A percentile compares a stretch with the other conserved stretches of the same genome.
Conservation (phyloP, 2,888 invertebrate genomes). For the Morpho helenor region DNA sequence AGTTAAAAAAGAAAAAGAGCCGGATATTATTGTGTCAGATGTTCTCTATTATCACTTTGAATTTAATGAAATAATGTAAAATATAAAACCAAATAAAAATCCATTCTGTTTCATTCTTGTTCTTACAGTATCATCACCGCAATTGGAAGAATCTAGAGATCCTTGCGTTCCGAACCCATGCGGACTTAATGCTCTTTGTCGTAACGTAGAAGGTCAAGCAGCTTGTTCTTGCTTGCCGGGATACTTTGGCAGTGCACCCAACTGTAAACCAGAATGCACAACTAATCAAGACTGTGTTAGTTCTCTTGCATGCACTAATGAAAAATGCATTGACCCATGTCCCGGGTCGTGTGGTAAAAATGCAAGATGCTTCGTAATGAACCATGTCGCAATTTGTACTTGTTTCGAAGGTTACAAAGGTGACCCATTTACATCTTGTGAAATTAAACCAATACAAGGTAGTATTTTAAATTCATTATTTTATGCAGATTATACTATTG, state of each 20-base stretch:
- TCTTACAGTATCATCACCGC: constrained; percentile 48
- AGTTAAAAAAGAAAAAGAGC: too few species aligned
- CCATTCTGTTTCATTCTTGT: not conserved
- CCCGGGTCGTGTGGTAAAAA: constrained; percentile 82
- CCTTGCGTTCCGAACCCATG: constrained; percentile 85
- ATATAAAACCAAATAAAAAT: not conserved
- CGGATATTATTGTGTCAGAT: too few species aligned
- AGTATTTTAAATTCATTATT: constrained; percentile 19
- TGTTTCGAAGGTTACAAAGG: constrained; percentile 80
- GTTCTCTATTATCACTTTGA: too few species aligned
- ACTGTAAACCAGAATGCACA: constrained; percentile 83
- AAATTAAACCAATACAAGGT: constrained; percentile 55
- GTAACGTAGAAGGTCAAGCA: constrained; percentile 74
- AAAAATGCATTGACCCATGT: constrained; percentile 84
- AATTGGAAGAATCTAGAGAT: constrained; percentile 63
- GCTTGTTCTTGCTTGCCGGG: constrained; percentile 80
- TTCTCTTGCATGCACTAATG: constrained; percentile 81
- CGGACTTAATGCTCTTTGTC: constrained; percentile 81
- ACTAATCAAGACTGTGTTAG: constrained; percentile 83
- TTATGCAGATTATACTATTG: not conserved
- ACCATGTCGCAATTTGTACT: constrained; percentile 82
- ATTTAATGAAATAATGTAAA: too few species aligned
- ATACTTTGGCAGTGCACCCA: constrained; percentile 83
- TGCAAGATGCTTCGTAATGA: constrained; percentile 78
- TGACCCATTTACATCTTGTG: constrained; percentile 79